These are phyloP conservation scores for Barypeithes pellucidus DNA, from an alignment of 2,888 invertebrate genomes.

Conservation along the genomic window DNA sequence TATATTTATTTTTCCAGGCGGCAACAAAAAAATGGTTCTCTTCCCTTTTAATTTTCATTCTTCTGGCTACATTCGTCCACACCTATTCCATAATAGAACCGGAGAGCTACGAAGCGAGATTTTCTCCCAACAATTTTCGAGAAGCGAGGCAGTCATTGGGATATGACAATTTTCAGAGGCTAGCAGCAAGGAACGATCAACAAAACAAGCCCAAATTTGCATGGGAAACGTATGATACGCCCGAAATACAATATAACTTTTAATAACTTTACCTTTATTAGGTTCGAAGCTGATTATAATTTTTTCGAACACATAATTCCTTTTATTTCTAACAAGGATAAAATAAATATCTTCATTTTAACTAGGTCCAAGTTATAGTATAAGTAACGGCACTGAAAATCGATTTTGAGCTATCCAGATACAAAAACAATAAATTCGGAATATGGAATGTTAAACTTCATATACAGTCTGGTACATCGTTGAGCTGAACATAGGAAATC, in stretches of 20 bases:
- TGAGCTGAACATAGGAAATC: too few relatives aligned
- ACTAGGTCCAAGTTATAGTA: too few relatives aligned
- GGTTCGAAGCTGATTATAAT: too few relatives aligned
- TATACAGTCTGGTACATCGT: too few relatives aligned
- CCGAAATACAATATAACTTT: conserved; percentile 31
- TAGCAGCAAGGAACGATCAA: conserved; percentile 23
- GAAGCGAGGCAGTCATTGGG: conserved; percentile 50
- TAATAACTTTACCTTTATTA: too few relatives aligned
- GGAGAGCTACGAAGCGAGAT: conserved; percentile 45
- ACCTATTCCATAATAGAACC: conserved; percentile 47
- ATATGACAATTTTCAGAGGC: conserved; percentile 50
- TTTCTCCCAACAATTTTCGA: conserved; percentile 42
- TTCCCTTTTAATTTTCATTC: neutral
- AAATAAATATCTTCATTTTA: too few relatives aligned
- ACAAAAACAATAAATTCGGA: too few relatives aligned
- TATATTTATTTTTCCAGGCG: neutral
- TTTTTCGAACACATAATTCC: too few relatives aligned
- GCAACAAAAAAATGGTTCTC: neutral
- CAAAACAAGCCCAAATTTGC: conserved; percentile 2
- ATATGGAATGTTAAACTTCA: too few relatives aligned
- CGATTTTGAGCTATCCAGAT: too few relatives aligned
- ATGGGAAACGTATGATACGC: conserved; percentile 26
- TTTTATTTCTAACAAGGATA: too few relatives aligned
- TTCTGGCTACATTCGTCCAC: neutral
- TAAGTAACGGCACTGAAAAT: too few relatives aligned